phyloP scores from a whole-genome alignment of 2,888 invertebrate species.

The Phania funesta region DNA sequence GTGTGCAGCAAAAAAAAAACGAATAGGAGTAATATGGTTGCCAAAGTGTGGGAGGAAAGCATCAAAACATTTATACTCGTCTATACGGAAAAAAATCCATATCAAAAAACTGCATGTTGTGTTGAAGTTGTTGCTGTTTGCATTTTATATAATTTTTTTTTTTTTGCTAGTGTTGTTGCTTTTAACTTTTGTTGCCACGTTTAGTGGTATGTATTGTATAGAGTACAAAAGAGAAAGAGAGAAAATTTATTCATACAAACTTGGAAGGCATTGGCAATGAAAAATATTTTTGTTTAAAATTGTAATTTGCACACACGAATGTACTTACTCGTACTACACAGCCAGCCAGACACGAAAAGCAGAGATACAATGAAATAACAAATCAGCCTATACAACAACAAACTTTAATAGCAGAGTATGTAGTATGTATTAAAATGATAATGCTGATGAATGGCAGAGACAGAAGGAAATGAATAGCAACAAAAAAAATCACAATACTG shows the following conservation, averaged over 20 bases:
- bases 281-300: conserved; percentile 53
- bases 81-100: background rate
- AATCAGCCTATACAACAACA: conserved; percentile 46
- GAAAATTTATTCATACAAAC: background rate
- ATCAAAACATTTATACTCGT: conserved; percentile 32
- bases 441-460: background rate
- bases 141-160: conserved; percentile 27
- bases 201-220: conserved; percentile 21
- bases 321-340: background rate
- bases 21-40: conserved; percentile 19
- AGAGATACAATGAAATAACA: conserved; percentile 39
- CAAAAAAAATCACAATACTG: background rate
- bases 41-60: conserved; percentile 39
- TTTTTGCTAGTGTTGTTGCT: background rate
- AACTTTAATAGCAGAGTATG: conserved; percentile 5
- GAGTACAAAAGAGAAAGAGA: conserved; percentile 12
- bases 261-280: conserved; percentile 66
- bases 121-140: conserved; percentile 37
- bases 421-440: conserved; percentile 3
- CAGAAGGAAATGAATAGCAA: background rate
- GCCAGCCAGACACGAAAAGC: background rate
- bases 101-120: conserved; percentile 25
- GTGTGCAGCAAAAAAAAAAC: conserved; percentile 18
- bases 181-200: conserved; percentile 30
- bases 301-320: conserved; percentile 36